These are phyloP conservation scores for Operophtera brumata DNA, from an alignment of 2,888 invertebrate species.

Conservation along the genomic window DNA sequence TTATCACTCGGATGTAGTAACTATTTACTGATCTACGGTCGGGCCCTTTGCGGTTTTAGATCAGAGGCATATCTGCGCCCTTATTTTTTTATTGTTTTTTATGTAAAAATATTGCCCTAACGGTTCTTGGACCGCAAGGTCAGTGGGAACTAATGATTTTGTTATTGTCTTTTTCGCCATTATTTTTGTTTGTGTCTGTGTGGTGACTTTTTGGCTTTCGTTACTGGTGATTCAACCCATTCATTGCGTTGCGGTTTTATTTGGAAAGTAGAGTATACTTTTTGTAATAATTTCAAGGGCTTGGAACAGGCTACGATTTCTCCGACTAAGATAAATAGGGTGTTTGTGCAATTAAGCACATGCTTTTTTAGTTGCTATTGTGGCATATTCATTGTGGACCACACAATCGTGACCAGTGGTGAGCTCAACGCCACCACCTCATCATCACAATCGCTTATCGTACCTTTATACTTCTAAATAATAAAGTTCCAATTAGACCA, in stretches of 20 bases:
- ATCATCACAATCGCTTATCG: too few relatives aligned
- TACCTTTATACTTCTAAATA: neutral
- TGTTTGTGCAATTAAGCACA: too few relatives aligned
- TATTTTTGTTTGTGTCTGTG: conserved; percentile 24
- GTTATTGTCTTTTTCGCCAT: conserved; percentile 47
- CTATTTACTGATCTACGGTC: conserved; percentile 11
- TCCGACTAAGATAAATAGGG: neutral
- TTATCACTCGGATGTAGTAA: conserved; percentile 46
- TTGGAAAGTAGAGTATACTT: neutral
- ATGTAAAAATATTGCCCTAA: conserved; percentile 57
- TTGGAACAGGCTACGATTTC: neutral
- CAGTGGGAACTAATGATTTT: conserved; percentile 61
- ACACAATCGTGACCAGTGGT: too few relatives aligned
- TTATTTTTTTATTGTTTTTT: conserved; percentile 44
- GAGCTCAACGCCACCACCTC: too few relatives aligned
- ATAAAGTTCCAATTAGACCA: conserved; percentile 27
- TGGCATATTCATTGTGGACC: too few relatives aligned
- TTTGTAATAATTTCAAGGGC: neutral
- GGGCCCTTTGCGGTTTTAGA: conserved; percentile 70
- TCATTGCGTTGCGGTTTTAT: conserved; percentile 22
- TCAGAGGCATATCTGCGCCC: conserved; percentile 74
- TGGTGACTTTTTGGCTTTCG: conserved; percentile 29
- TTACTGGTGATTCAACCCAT: conserved; percentile 20
- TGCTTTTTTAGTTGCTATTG: too few relatives aligned
- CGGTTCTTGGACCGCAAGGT: conserved; percentile 67